Percentiles rank a stretch among this genome's conserved stretches.
Evolutionary conservation across 2,888 invertebrate species (phyloP).

Genomic region (Xestia rhomboidea): DNA sequence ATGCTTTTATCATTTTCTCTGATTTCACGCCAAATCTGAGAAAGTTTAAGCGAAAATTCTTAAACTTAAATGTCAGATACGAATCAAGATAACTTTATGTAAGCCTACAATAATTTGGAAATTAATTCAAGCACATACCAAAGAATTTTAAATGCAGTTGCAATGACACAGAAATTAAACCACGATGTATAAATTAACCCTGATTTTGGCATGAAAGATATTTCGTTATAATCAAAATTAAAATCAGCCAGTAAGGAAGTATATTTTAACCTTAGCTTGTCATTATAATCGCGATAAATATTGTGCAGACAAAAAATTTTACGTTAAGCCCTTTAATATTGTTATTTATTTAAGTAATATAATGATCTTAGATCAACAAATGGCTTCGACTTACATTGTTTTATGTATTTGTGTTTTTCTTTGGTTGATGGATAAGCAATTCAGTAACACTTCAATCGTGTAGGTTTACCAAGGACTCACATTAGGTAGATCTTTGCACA

Average conservation of each 20-base stretch:
- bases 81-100: slow-evolving; percentile 26
- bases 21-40: slow-evolving; percentile 46
- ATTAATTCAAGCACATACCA: slow-evolving; percentile 18
- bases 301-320: slow-evolving; percentile 16
- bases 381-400: slow-evolving; percentile 11
- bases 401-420: background rate
- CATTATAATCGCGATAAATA: slow-evolving; percentile 45
- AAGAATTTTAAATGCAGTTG: slow-evolving; percentile 51
- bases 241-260: slow-evolving; percentile 55
- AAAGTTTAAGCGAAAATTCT: slow-evolving; percentile 44
- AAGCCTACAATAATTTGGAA: slow-evolving; percentile 47
- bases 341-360: slow-evolving; percentile 15
- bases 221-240: slow-evolving; percentile 39
- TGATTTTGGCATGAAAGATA: slow-evolving; percentile 25
- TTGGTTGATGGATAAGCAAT: background rate
- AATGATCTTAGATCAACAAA: slow-evolving; percentile 40
- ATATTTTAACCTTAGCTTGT: slow-evolving; percentile 57
- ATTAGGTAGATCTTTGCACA: background rate
- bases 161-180: slow-evolving; percentile 58
- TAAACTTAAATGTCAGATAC: slow-evolving; percentile 36
- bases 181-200: slow-evolving; percentile 42
- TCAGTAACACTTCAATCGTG: background rate
- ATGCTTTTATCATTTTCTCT: slow-evolving; percentile 51
- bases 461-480: background rate
- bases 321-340: slow-evolving; percentile 37